phyloP scores from a whole-genome alignment of 2,888 invertebrate species.

The Crossocerus cetratus region DNA sequence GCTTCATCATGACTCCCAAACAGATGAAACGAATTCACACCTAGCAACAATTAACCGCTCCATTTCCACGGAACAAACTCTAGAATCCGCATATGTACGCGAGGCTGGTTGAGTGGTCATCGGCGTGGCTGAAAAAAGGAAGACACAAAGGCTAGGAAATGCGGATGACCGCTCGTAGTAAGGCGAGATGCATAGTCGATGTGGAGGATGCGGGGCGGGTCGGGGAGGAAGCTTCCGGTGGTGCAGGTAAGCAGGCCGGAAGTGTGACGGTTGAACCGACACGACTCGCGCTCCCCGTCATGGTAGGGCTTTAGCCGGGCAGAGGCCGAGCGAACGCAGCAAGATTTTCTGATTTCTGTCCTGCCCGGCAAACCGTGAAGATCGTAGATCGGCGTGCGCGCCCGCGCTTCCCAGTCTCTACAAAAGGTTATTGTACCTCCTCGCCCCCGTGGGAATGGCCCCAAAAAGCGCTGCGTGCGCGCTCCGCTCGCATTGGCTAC shows the following conservation, averaged over 20 bases:
- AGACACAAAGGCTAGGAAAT: slow-evolving; percentile 31
- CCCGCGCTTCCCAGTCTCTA: slow-evolving; percentile 12
- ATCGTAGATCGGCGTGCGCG: slow-evolving; percentile 48
- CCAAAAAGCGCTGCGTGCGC: slow-evolving; percentile 17
- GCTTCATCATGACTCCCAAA: too few species aligned
- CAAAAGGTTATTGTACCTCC: slow-evolving; percentile 40
- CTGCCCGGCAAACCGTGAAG: slow-evolving; percentile 56
- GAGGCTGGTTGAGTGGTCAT: too few species aligned
- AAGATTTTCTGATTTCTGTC: slow-evolving; percentile 61
- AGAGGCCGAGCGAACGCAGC: slow-evolving; percentile 37
- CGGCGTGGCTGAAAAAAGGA: neutral
- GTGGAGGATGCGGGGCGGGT: slow-evolving; percentile 40
- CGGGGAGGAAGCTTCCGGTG: slow-evolving; percentile 59
- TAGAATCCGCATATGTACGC: too few species aligned
- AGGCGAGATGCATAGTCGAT: slow-evolving; percentile 35
- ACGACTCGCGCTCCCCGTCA: slow-evolving; percentile 51
- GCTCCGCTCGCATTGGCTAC: neutral
- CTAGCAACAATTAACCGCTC: too few species aligned
- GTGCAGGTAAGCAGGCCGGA: slow-evolving; percentile 61
- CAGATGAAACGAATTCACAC: too few species aligned
- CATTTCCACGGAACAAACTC: too few species aligned
- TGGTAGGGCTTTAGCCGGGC: slow-evolving; percentile 51
- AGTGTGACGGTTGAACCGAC: slow-evolving; percentile 56
- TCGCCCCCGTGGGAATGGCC: slow-evolving; percentile 44
- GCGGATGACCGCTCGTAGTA: slow-evolving; percentile 33